A percentile compares a stretch with the other conserved stretches of the same genome.
Evolutionary conservation across 1,140 invertebrate species (phyloP).

Genomic region (Macrosteles quadrilineatus): DNA sequence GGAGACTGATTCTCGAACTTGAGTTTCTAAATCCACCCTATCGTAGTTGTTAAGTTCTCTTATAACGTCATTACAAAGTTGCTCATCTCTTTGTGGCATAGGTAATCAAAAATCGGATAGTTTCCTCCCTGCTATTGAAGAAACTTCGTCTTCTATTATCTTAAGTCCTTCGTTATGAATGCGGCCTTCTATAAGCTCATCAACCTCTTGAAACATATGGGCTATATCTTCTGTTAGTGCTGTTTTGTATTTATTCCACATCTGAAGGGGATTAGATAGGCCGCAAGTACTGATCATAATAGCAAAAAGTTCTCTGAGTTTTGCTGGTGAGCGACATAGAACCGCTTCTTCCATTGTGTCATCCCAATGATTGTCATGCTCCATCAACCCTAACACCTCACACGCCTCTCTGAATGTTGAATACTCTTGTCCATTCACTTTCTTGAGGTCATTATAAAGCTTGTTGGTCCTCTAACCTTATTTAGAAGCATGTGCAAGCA

Average conservation of each 20-base stretch:
- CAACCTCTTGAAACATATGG: constrained; percentile 45
- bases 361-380: constrained; percentile 46
- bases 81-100: neutral
- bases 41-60: neutral
- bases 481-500: constrained; percentile 52
- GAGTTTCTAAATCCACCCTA: too few species aligned
- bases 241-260: constrained; percentile 50
- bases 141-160: constrained; percentile 48
- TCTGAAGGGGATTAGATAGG: constrained; percentile 41
- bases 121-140: constrained; percentile 39
- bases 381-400: constrained; percentile 34
- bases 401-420: constrained; percentile 49
- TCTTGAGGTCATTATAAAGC: constrained; percentile 51
- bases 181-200: constrained; percentile 36
- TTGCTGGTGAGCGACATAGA: constrained; percentile 42
- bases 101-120: constrained; percentile 29
- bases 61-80: neutral
- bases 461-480: constrained; percentile 52
- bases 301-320: constrained; percentile 52
- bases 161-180: constrained; percentile 46
- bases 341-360: constrained; percentile 44
- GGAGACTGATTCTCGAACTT: constrained; percentile 3
- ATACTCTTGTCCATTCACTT: constrained; percentile 49
- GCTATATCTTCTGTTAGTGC: too few species aligned
- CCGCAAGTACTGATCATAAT: constrained; percentile 47